Conservation (phyloP, 2,888 invertebrate genomes). For the Spatulosminthurus flaviceps region DNA sequence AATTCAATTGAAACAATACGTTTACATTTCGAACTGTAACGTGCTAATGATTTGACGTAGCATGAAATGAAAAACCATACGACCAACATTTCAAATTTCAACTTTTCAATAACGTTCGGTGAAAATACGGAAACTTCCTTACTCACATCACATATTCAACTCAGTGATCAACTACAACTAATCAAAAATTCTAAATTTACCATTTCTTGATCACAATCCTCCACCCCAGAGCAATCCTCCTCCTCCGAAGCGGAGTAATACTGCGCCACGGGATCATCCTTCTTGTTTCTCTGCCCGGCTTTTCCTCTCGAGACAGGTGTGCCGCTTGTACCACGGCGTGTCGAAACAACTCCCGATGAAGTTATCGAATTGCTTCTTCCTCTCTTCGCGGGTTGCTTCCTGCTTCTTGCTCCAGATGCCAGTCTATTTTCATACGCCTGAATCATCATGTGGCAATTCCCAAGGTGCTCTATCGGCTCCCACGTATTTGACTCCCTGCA, state of each 20-base stretch:
- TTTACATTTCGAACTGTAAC: no score
- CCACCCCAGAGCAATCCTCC: conserved; percentile 20
- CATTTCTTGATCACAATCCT: conserved; percentile 8
- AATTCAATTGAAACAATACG: not conserved
- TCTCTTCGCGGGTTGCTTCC: conserved; percentile 25
- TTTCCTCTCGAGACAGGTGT: not conserved
- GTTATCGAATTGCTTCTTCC: not conserved
- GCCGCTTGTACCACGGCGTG: not conserved
- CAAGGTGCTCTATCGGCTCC: conserved; percentile 50
- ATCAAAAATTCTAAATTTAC: conserved; percentile 1
- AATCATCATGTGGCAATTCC: conserved; percentile 52
- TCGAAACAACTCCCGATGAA: not conserved
- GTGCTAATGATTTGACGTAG: no score
- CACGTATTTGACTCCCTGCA: conserved; percentile 48
- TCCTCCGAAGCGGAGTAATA: not conserved
- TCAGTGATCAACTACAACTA: no score
- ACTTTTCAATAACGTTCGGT: no score
- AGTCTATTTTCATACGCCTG: conserved; percentile 44
- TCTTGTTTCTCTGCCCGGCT: not conserved
- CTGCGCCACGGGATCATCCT: not conserved
- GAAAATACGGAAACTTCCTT: no score
- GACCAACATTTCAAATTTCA: no score
- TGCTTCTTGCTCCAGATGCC: not conserved
- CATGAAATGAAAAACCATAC: no score
- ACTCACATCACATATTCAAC: no score